phyloP scores from a whole-genome alignment of 2,888 invertebrate genomes.

The Pseudolycoriella hygida region DNA sequence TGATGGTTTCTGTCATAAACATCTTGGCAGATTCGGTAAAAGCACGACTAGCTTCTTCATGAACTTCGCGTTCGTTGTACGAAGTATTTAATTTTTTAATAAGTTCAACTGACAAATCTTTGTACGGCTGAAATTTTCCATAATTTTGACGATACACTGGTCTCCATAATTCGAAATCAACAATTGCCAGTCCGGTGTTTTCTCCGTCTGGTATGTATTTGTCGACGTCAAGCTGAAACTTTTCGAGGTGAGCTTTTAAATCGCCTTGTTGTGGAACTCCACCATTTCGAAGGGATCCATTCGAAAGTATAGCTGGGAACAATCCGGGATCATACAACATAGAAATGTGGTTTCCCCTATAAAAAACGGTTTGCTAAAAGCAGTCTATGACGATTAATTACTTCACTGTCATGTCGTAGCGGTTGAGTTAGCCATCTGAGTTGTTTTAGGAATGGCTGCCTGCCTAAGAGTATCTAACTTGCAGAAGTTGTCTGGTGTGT shows the following conservation, averaged over 20 bases:
- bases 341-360: constrained; percentile 44
- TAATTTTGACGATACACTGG: constrained; percentile 62
- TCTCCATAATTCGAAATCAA: constrained; percentile 74
- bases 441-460: too few species aligned
- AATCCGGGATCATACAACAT: constrained; percentile 59
- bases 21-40: constrained; percentile 41
- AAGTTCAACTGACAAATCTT: constrained; percentile 41
- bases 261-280: constrained; percentile 63
- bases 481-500: too few species aligned
- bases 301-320: constrained; percentile 45
- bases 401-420: too few species aligned
- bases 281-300: constrained; percentile 43
- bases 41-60: constrained; percentile 37
- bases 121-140: constrained; percentile 44
- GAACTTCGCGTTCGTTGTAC: constrained; percentile 37
- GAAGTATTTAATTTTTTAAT: constrained; percentile 43
- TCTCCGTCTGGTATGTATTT: constrained; percentile 39
- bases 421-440: too few species aligned
- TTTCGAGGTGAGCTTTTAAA: constrained; percentile 39
- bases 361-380: constrained; percentile 21
- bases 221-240: constrained; percentile 36
- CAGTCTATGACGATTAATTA: too few species aligned
- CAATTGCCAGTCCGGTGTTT: constrained; percentile 50
- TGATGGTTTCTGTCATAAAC: constrained; percentile 51
- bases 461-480: too few species aligned